Evolutionary conservation across 2,797 vertebrate species (phyloP), one percentile per base, ranked within the genome.

Genomic region (Eospalax fontanierii): DNA sequence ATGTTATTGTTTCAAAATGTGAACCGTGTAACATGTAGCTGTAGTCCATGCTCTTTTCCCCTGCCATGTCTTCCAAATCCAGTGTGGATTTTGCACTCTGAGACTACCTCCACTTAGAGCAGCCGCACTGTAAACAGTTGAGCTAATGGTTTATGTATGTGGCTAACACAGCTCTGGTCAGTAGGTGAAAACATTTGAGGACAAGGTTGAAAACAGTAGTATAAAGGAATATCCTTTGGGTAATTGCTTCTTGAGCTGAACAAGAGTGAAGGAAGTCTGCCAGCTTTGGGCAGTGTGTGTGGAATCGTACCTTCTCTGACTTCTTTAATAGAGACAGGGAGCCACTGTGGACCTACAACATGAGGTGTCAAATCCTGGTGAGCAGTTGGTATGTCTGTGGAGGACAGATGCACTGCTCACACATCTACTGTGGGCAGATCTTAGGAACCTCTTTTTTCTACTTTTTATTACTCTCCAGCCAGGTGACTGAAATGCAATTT

Each of bases 401-500:
- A 87, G 61, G 15, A 54, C 92, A 75, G 11, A 81, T 61, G 74
- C n/a, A n/a, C 26, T 68, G 33, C 71, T 21, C 82, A 18, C 26
- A 40, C 0, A 19, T 8, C 59, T 70, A 46, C 54, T 0, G 0
- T 10, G 35, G 75, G 79, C 93, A 84, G 38, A 57, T 21, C 68
- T 22, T 54, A 63, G 57, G n/a, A 63, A 22, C 79, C 61, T 24
- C 10, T 68, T 68, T 40, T 59, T 38, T 3, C 21, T 50, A 54
- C 54, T 16, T 70, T 57, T 83, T 91, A 28, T 16, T 96, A 78
- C 46, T 96, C 38, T 97, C 93, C 84, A 89, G 71, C 57, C 78
- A 76, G 35, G 68, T 91, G 79, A 92, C 61, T 79, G 89, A 93
- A 91, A 90, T 95, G 90, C 43, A 85, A n/a, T 76, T 91, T 80